Evolutionary conservation across 2,113 vertebrate species (phyloP), one percentile per base, ranked within the genome.

Genomic region (Prunella fulvescens): DNA sequence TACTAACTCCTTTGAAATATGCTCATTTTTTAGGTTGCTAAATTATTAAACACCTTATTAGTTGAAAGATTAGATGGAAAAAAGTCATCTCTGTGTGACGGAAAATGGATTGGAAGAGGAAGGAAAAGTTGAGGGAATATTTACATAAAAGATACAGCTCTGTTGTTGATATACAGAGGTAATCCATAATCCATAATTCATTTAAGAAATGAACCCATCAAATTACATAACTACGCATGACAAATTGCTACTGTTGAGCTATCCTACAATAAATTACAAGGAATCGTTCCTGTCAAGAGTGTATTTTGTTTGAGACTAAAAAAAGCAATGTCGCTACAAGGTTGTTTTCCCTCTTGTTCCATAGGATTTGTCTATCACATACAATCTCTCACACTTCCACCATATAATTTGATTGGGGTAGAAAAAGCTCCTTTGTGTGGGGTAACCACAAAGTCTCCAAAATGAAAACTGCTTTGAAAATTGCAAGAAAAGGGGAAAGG

Each of bases 21-120:
- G 85, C 92, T 98, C 82, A 80, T 97, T 98, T 97, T 95, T 97
- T 96, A 97, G 92, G 85, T 89, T 95, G 94, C 76, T 96, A 95
- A 96, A 94, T 98, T 98, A 97, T 97, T 96, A 97, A 98, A 96
- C 87, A 95, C 95, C 95, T 97, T 97, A 97, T 97, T 97, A 98
- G 96, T 94, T 87, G 74, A 97, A 97, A 93, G 94, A 96, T 94
- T 95, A 96, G 95, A 96, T 97, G 87, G 92, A 92, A 93, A 96
- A 92, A 85, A 97, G 86, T 96, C 85, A 79, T 96, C 96, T 97
- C 88, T 94, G 86, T 96, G 87, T 96, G 91, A 95, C 3, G 62
- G 93, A 90, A 95, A 97, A 96, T 95, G 90, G 93, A 92, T 76
- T 92, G 96, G 90, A 95, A 97, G 83, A 95, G 79, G 90, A 98